A percentile compares a stretch with the other conserved stretches of the same genome.
Evolutionary conservation across 2,888 invertebrate genomes (phyloP).

Genomic region (Drosophila birchii): DNA sequence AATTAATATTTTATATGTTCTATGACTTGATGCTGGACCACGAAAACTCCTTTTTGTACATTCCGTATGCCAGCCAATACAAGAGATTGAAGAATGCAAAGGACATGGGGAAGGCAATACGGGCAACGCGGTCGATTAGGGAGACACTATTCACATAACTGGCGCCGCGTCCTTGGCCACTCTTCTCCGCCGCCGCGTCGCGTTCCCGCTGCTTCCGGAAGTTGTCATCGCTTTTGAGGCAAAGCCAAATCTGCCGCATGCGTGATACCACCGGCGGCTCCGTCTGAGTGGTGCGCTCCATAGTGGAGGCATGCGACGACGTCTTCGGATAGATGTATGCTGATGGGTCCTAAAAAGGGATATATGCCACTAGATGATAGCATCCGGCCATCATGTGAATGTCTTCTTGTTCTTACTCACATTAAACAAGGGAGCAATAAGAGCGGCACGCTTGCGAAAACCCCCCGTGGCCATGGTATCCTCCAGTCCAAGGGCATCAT

Average conservation of each 20-base stretch:
- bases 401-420: conserved; percentile 82
- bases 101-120: conserved; percentile 93
- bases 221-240: conserved; percentile 91
- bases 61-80: conserved; percentile 95
- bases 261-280: conserved; percentile 89
- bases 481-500: conserved; percentile 47
- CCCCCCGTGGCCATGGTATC: conserved; percentile 68
- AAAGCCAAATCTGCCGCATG: conserved; percentile 92
- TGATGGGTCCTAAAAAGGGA: conserved; percentile 81
- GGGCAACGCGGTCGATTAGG: conserved; percentile 92
- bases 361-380: neutral
- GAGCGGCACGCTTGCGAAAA: conserved; percentile 86
- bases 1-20: neutral
- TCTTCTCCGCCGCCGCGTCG: conserved; percentile 87
- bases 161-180: conserved; percentile 67
- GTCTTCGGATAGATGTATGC: conserved; percentile 82
- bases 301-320: conserved; percentile 86
- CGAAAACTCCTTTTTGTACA: conserved; percentile 87
- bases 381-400: neutral
- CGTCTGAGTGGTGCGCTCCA: conserved; percentile 94
- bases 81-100: conserved; percentile 94
- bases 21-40: conserved; percentile 78
- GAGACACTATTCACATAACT: conserved; percentile 94
- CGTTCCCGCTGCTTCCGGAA: conserved; percentile 91
- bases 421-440: conserved; percentile 88